Conservation (phyloP, 1,140 invertebrate genomes). For the Ganaspis sp. region DNA sequence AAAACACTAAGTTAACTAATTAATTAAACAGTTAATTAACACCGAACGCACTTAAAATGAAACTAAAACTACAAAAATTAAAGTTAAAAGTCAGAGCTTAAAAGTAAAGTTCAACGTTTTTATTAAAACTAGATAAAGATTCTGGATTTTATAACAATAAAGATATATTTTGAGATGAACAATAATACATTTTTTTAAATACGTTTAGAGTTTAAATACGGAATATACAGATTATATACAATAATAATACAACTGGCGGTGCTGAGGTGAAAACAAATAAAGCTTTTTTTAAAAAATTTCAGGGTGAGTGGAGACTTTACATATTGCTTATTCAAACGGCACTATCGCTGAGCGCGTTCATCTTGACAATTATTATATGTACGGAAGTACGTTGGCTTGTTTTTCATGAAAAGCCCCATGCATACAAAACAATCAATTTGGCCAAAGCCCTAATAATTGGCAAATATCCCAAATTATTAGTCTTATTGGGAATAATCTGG, state of each 20-base stretch:
- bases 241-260: background rate
- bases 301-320: constrained; percentile 68
- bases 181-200: background rate
- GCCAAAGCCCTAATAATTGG: constrained; percentile 66
- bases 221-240: background rate
- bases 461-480: constrained; percentile 69
- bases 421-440: constrained; percentile 63
- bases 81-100: no score
- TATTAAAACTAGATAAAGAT: no score
- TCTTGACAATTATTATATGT: constrained; percentile 53
- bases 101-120: no score
- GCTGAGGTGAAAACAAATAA: background rate
- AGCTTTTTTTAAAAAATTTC: constrained; percentile 39
- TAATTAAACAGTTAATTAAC: no score
- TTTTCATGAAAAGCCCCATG: constrained; percentile 49
- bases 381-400: constrained; percentile 68
- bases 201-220: background rate
- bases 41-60: no score
- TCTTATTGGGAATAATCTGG: constrained; percentile 70
- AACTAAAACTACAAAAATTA: no score
- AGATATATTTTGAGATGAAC: background rate
- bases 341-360: constrained; percentile 63
- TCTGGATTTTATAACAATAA: background rate
- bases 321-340: constrained; percentile 63
- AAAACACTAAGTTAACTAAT: no score